Base-by-base conservation (phyloP, 2,888 invertebrate species). In the Dendrolimus houi region DNA sequence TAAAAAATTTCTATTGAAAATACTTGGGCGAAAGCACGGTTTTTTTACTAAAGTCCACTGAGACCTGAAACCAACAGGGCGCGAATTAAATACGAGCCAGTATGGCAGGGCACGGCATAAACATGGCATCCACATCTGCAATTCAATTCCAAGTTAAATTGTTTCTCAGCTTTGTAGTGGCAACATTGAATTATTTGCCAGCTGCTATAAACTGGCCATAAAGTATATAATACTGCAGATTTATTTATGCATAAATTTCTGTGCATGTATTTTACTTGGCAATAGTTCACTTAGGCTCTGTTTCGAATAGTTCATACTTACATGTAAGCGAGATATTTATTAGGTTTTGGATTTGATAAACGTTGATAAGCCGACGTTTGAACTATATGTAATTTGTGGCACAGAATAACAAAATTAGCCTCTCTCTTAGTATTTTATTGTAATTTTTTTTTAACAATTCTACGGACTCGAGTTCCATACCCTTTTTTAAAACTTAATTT, bases 141-240 rank as follows among this genome's bases (percentile, higher is more conserved):
- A 80, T 81, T 81, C 79, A 81, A 71, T 71, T 72, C 70, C 62
- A 70, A 81, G 71, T 81, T 79, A 77, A 79, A 80, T 80, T 74
- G 77, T 72, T 73, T 29, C 67, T 67, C 66, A 72, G 74, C 74
- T 72, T 66, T 71, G 68, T 75, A 74, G 72, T 69, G 68, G 75
- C 73, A 69, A 72, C 74, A 73, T 74, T 79, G 74, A 77, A 75
- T 77, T 80, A 80, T 79, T 75, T 75, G 76, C 77, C 81, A 73
- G 78, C 77, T 83, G 83, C 69, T 75, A 74, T 75, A 72, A 80
- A 82, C 75, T 78, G 73, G 72, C 76, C 78, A 79, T 82, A 79
- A 81, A 82, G 78, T 71, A 76, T 72, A 74, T 70, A 71, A 74
- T 70, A 68, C 65, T 74, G 68, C 72, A 75, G 77, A 79, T 79